A percentile compares a stretch with the other conserved stretches of the same genome.
phyloP scores from a whole-genome alignment of 2,888 invertebrate species.

The Pardosa pseudoannulata region DNA sequence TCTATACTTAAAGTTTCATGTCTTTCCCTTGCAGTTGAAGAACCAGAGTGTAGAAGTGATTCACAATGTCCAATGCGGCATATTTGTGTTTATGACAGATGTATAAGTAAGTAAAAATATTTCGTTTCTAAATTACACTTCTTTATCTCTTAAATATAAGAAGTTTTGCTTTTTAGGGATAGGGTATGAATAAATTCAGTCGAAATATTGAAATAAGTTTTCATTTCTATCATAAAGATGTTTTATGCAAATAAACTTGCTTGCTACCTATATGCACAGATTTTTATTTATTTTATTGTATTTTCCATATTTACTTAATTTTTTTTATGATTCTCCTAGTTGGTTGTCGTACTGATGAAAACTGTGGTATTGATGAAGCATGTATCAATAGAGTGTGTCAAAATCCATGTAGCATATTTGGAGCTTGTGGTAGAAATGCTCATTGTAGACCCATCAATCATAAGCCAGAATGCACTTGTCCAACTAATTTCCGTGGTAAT shows the following conservation, averaged over 20 bases:
- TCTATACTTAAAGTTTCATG: too few relatives aligned
- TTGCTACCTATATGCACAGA: too few relatives aligned
- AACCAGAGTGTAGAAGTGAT: constrained; percentile 91
- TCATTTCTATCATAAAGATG: too few relatives aligned
- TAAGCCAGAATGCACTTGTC: constrained; percentile 88
- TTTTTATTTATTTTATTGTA: background rate
- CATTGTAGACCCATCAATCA: constrained; percentile 90
- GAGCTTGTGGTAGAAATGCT: constrained; percentile 87
- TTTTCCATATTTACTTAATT: background rate
- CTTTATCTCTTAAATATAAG: too few relatives aligned
- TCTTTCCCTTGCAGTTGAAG: constrained; percentile 24
- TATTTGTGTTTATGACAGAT: constrained; percentile 70
- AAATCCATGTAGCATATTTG: constrained; percentile 86
- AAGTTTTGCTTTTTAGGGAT: too few relatives aligned
- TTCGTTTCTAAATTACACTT: too few relatives aligned
- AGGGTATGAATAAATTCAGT: too few relatives aligned
- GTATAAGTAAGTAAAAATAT: constrained; percentile 63
- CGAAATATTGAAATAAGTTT: too few relatives aligned
- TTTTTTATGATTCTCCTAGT: constrained; percentile 77
- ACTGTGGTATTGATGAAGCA: constrained; percentile 84
- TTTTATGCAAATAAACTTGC: too few relatives aligned
- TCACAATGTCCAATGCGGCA: constrained; percentile 86
- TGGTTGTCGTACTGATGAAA: constrained; percentile 82
- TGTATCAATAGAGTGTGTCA: constrained; percentile 88
- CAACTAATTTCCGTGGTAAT: constrained; percentile 73